phyloP scores from a whole-genome alignment of 2,888 invertebrate species.

The Helobdella robusta region DNA sequence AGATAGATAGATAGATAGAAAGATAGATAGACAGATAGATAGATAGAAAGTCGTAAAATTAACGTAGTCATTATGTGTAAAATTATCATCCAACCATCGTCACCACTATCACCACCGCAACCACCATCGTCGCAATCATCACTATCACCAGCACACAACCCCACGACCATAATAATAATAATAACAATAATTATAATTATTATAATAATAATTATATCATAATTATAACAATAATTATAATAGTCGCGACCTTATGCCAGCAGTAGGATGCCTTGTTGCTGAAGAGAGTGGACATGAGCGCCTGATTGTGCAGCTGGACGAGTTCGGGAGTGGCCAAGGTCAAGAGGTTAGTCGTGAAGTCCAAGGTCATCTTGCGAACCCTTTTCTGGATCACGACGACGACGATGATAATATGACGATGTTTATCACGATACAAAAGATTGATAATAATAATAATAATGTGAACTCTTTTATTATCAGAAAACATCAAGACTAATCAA shows the following conservation, averaged over 20 bases:
- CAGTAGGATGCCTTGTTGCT: slow-evolving; percentile 67
- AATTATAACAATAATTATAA: background rate
- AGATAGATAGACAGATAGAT: no score
- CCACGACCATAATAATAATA: background rate
- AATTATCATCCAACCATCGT: no score
- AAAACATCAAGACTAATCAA: no score
- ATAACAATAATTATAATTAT: background rate
- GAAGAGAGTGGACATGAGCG: slow-evolving; percentile 70
- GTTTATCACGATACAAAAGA: no score
- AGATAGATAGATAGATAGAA: no score
- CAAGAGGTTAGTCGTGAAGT: slow-evolving; percentile 60
- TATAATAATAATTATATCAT: slow-evolving; percentile 11
- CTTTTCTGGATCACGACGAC: slow-evolving; percentile 36
- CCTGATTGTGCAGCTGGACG: slow-evolving; percentile 70
- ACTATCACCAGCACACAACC: background rate
- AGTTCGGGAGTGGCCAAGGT: slow-evolving; percentile 63
- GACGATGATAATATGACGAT: no score
- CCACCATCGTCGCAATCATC: background rate
- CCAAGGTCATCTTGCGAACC: slow-evolving; percentile 52
- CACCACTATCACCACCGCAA: slow-evolving; percentile 53
- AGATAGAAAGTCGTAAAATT: no score
- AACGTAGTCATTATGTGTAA: no score
- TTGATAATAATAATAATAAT: no score
- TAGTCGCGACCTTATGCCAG: slow-evolving; percentile 62
- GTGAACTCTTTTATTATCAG: no score